Conservation (phyloP, 30 jellyfish, hydroid and myxozoan genomes). For the Aurelia aurita complex sp. Pacific region DNA sequence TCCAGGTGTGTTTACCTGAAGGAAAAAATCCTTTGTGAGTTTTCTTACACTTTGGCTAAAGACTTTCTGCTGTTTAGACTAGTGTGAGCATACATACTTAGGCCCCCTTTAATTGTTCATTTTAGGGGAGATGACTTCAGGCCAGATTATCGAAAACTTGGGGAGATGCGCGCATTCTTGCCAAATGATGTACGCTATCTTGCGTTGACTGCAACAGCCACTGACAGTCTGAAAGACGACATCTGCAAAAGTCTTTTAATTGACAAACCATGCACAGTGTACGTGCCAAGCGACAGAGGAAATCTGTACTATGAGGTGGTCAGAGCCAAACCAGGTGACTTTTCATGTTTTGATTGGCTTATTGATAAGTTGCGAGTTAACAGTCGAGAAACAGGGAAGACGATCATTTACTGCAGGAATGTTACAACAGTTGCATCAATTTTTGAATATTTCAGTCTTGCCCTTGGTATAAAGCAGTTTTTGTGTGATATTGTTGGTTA, state of each 20-base stretch:
- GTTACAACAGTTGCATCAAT: no score
- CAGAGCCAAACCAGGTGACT: neutral
- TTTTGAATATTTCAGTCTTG: no score
- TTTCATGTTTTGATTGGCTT: neutral
- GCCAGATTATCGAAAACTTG: neutral
- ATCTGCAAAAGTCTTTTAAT: neutral
- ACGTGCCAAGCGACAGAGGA: conserved; percentile 3
- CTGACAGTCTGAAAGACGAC: neutral
- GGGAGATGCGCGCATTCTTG: neutral
- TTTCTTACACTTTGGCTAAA: no score
- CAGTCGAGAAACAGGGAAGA: neutral
- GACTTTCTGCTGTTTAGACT: no score
- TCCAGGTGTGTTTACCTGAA: no score
- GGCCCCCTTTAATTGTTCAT: no score
- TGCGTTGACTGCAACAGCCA: conserved; percentile 21
- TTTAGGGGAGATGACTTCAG: conserved; percentile 3
- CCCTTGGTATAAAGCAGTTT: no score
- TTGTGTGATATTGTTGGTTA: no score
- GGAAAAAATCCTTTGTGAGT: no score
- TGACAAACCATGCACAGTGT: neutral
- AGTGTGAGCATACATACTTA: no score
- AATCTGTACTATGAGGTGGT: neutral
- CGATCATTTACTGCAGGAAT: neutral
- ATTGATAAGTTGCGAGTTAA: neutral
- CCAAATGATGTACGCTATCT: neutral